These are phyloP conservation scores for Eupithecia pulchellata DNA, from an alignment of 2,888 invertebrate genomes.

Conservation along the genomic window DNA sequence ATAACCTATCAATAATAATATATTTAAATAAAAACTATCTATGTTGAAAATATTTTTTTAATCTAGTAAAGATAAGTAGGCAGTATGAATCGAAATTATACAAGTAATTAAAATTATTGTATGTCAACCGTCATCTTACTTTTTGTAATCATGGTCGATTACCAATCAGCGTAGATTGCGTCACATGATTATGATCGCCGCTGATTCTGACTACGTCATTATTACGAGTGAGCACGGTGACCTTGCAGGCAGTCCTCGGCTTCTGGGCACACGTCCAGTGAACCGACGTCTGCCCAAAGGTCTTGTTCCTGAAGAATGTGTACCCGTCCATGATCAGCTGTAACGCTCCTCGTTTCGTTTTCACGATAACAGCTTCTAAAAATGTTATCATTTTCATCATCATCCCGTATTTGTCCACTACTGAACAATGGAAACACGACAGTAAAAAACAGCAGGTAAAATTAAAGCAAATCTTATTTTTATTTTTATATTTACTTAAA, in stretches of 20 bases:
- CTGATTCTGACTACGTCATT: constrained; percentile 36
- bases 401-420: neutral
- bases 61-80: neutral
- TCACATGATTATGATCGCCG: constrained; percentile 17
- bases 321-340: constrained; percentile 46
- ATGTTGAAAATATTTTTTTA: neutral
- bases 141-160: neutral
- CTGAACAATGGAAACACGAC: neutral
- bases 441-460: too few species aligned
- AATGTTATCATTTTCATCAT: constrained; percentile 15
- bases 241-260: constrained; percentile 35
- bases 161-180: neutral
- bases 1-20: too few species aligned
- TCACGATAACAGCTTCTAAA: constrained; percentile 48
- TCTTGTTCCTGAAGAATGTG: constrained; percentile 47
- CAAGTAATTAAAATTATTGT: neutral
- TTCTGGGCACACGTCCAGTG: constrained; percentile 41
- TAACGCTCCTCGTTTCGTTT: constrained; percentile 46
- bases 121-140: neutral
- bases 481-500: neutral
- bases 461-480: neutral
- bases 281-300: constrained; percentile 32
- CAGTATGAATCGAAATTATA: too few species aligned
- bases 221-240: constrained; percentile 37
- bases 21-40: neutral